phyloP scores from a whole-genome alignment of 2,888 invertebrate species.

The Catocala nupta region DNA sequence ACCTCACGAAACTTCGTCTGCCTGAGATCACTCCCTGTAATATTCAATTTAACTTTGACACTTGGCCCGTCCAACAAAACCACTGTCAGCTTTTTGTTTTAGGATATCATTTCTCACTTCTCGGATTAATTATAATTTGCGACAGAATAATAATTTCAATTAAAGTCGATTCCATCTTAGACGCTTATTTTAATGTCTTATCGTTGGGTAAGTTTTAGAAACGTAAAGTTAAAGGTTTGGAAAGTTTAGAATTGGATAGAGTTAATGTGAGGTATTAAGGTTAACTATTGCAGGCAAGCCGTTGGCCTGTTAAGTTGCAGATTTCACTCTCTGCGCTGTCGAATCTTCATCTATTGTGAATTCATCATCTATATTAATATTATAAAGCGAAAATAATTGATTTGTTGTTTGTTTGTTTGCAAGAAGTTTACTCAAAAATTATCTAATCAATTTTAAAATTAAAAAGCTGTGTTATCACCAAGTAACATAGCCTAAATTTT shows the following conservation, averaged over 20 bases:
- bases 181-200: constrained; percentile 38
- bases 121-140: constrained; percentile 58
- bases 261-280: too few species aligned
- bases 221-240: constrained; percentile 15
- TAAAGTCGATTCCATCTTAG: constrained; percentile 38
- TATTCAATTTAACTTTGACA: constrained; percentile 88
- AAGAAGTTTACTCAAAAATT: too few species aligned
- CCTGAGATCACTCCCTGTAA: constrained; percentile 83
- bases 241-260: background rate
- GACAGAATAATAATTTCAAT: constrained; percentile 58
- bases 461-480: too few species aligned
- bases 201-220: constrained; percentile 29
- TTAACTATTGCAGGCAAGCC: too few species aligned
- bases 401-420: too few species aligned
- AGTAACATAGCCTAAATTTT: too few species aligned
- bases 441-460: too few species aligned
- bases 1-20: constrained; percentile 75
- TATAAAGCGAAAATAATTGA: too few species aligned
- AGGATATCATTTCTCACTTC: constrained; percentile 65
- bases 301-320: too few species aligned
- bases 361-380: too few species aligned
- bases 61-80: constrained; percentile 80
- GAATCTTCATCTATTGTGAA: too few species aligned
- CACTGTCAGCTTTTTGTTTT: constrained; percentile 78
- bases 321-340: too few species aligned